Base-by-base conservation (phyloP, 1,140 invertebrate genomes). In the Pachyrhynchus sulphureomaculatus region DNA sequence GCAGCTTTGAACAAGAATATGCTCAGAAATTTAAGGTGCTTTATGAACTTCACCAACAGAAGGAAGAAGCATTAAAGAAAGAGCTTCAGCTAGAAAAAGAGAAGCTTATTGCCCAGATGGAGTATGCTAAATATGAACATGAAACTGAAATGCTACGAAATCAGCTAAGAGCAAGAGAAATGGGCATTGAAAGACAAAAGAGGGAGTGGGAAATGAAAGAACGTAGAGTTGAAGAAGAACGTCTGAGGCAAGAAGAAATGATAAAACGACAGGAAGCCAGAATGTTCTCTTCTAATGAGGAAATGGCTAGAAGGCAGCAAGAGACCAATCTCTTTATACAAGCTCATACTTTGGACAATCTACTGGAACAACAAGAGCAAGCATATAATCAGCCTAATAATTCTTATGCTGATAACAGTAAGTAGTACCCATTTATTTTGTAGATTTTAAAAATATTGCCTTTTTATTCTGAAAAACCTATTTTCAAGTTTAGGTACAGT, bases 11-110 rank as follows among this genome's bases (percentile, higher is more conserved):
- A 75, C 91, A 91, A 72, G 93, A 98, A 72, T 98, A 97, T 80
- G 96, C 94, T n/a, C 89, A 90, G 23, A 87, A 93, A 42, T 99
- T 96, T 95, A 98, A 98, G 77, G 92, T 96, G 68, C 78, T 99
- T 29, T 89, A 95, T 75, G 92, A 97, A 72, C 77, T 96, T 3
- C 95, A 92, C 71, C 90, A 93, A 67, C 90, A 95, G 69, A 95
- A 95, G 65, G 87, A 94, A 72, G 87, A 94, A 56, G 88, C 92
- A 12, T 77, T 99, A 0, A 94, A 96, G 72, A 85, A 90, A 58
- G 96, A 99, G 78, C 86, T 98, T 76, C 85, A 90, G 64, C 85
- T 91, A 75, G 92, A 94, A 72, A 88, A 92, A 73, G 90, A 94
- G 49, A 95, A 96, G 72, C 77, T 98, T 0, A 91, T 96, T 69